Base-by-base conservation (phyloP, 2,888 invertebrate genomes). In the Agapetus fuscipes region DNA sequence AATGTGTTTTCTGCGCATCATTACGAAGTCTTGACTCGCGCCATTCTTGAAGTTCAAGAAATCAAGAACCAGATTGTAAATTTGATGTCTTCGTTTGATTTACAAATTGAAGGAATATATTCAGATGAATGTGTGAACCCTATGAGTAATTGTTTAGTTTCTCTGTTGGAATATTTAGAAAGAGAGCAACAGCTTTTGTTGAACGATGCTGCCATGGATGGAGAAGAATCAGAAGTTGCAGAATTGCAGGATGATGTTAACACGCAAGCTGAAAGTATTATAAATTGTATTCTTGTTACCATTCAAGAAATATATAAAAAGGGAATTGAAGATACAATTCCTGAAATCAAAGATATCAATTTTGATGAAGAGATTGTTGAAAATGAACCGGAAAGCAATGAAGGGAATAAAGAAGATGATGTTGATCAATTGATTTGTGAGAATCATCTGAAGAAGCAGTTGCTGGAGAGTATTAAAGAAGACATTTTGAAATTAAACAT, bases 371-470 rank as follows among this genome's bases (percentile, higher is more conserved):
- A 64, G 4, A 55, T 57, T 30, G 62, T 63, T 15, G 36, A 50
- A 42, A 39, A 30, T 36, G 62, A 64, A 20, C 61, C 63, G 37
- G 62, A 62, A 50, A 57, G 64, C 5, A 61, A 64, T 43, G 59
- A 63, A 9, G 59, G 50, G 15, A 46, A 45, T 17, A 56, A 61
- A 17, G 58, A 58, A 14, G 62, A 66, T 30, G 62, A 64, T 43
- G 60, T 71, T 2, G 71, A 71, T 27, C 71, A 74, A 32, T 61
- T 70, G 27, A 53, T 75, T 9, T 64, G 72, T 55, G 75, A 78
- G 13, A 72, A 76, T 52, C 80, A 82, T 60, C 65, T 89, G 31
- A 83, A 78, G 51, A 69, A 72, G 39, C 69, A 72, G 50, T 61
- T 89, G 29, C 63, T 80, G 17, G 74, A 76, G 2, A 75, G 76